Conservation (phyloP, 2,113 vertebrate genomes). For the Polyodon spathula region DNA sequence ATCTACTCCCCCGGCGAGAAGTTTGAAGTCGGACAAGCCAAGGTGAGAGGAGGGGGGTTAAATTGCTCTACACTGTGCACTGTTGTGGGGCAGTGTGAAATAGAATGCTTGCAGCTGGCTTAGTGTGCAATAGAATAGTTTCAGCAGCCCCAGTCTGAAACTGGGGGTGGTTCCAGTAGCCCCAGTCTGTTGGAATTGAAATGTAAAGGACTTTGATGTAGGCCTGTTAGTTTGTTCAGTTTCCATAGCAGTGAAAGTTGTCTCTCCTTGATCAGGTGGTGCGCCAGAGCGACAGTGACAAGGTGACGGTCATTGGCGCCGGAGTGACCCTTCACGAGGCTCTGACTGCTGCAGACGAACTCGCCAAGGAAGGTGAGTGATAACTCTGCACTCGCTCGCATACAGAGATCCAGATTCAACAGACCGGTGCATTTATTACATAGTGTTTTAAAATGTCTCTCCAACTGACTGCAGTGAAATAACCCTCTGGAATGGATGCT, state of each 20-base stretch:
- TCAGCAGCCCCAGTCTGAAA: no score
- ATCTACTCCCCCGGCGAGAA: slow-evolving; percentile 65
- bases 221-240: neutral
- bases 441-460: no score
- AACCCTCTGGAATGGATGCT: no score
- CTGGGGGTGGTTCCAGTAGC: no score
- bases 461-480: no score
- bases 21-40: slow-evolving; percentile 68
- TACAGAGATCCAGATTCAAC: no score
- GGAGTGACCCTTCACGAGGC: slow-evolving; percentile 76
- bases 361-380: slow-evolving; percentile 59
- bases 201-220: no score
- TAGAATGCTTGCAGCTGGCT: no score
- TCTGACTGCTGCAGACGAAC: slow-evolving; percentile 58
- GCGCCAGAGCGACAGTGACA: slow-evolving; percentile 53
- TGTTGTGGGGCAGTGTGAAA: neutral
- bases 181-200: no score
- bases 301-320: slow-evolving; percentile 69
- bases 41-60: slow-evolving; percentile 42
- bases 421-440: no score
- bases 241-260: neutral
- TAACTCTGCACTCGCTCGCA: no score
- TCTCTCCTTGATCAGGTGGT: slow-evolving; percentile 54
- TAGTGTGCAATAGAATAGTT: no score
- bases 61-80: neutral